Evolutionary conservation across 2,113 vertebrate species (phyloP).

Genomic region (Epinephelus moara): DNA sequence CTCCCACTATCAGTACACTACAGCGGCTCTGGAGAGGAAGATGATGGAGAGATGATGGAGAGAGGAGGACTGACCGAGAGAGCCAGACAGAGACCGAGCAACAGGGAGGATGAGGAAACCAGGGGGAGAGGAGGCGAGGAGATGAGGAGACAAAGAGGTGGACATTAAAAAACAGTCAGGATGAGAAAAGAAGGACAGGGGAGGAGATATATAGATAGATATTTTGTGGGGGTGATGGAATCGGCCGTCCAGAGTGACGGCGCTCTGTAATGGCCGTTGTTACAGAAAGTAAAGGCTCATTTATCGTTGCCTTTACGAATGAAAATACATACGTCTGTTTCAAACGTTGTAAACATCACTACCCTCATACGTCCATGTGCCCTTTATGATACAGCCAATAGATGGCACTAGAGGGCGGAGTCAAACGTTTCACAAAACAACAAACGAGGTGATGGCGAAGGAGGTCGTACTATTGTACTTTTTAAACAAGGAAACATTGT

Average conservation of each 20-base stretch:
- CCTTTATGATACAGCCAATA: too few relatives aligned
- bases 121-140: neutral
- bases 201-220: neutral
- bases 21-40: constrained; percentile 53
- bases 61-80: constrained; percentile 17
- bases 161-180: neutral
- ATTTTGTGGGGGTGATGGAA: neutral
- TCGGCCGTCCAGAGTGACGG: neutral
- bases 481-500: too few relatives aligned
- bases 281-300: neutral
- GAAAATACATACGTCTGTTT: too few relatives aligned
- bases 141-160: neutral
- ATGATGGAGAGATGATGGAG: constrained; percentile 65
- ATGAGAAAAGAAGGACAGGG: neutral
- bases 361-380: too few relatives aligned
- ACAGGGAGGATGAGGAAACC: constrained; percentile 7
- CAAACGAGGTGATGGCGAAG: too few relatives aligned
- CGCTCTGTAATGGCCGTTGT: neutral
- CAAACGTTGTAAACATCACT: too few relatives aligned
- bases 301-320: too few relatives aligned
- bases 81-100: neutral
- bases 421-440: too few relatives aligned
- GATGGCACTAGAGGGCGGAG: too few relatives aligned
- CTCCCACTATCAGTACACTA: constrained; percentile 62
- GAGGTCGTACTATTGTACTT: too few relatives aligned